These are phyloP conservation scores for Drosophila multiciliata DNA, from an alignment of 2,888 invertebrate genomes.

Conservation along the genomic window DNA sequence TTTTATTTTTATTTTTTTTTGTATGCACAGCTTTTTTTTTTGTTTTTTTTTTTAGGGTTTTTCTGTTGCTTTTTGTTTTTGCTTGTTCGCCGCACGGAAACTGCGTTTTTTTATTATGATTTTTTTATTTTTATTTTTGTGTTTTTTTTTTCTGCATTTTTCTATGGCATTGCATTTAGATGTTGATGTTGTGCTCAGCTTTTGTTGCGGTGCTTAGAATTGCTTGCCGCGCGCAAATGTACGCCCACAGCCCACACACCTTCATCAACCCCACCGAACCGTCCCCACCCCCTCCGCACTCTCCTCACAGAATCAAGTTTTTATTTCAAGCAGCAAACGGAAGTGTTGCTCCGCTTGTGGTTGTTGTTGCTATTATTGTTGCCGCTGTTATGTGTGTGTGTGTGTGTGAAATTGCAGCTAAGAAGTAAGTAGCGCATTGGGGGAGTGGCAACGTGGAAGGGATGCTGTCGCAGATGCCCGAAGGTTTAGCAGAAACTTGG, in stretches of 20 bases:
- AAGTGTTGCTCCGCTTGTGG: slow-evolving; percentile 63
- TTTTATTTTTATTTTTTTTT: slow-evolving; percentile 39
- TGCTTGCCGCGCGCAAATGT: slow-evolving; percentile 39
- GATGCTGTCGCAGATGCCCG: slow-evolving; percentile 36
- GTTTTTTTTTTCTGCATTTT: slow-evolving; percentile 54
- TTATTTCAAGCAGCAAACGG: slow-evolving; percentile 78
- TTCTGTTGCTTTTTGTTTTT: slow-evolving; percentile 40
- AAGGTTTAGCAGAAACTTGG: slow-evolving; percentile 36
- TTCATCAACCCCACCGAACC: neutral
- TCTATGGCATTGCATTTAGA: slow-evolving; percentile 75
- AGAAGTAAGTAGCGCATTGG: slow-evolving; percentile 59
- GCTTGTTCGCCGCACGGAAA: slow-evolving; percentile 62
- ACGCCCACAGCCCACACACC: neutral
- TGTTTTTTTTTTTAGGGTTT: slow-evolving; percentile 19
- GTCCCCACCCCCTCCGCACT: neutral
- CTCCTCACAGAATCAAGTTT: slow-evolving; percentile 68
- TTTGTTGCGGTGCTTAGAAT: slow-evolving; percentile 78
- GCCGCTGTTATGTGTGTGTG: slow-evolving; percentile 18
- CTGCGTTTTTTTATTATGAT: slow-evolving; percentile 69
- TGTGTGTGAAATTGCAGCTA: slow-evolving; percentile 54
- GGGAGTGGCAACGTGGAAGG: neutral
- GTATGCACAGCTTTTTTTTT: slow-evolving; percentile 17
- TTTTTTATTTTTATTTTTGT: slow-evolving; percentile 14
- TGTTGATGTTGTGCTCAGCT: slow-evolving; percentile 71
- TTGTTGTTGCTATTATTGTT: slow-evolving; percentile 23